Evolutionary conservation across 2,797 vertebrate species (phyloP).

Genomic region (Epinephelus coioides): DNA sequence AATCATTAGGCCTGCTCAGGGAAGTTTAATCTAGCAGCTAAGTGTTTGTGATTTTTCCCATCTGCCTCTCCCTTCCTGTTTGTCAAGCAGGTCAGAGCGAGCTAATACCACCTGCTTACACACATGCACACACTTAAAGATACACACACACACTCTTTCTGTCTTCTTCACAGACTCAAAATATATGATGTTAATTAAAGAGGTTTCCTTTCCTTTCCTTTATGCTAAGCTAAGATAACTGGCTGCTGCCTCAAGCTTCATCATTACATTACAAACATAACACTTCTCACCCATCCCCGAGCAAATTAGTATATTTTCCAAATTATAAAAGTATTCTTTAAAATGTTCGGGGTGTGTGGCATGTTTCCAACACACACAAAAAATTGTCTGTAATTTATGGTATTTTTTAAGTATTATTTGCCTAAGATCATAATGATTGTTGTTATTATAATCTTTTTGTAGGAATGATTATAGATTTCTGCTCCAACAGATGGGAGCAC

Average conservation of each 20-base stretch:
- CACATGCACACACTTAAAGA: background rate
- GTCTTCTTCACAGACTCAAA: background rate
- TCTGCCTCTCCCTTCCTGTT: conserved; percentile 49
- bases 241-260: too few species aligned
- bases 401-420: background rate
- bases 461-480: too few species aligned
- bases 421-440: background rate
- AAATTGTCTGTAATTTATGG: background rate
- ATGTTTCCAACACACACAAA: background rate
- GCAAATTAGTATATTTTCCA: too few species aligned
- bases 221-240: too few species aligned
- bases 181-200: background rate
- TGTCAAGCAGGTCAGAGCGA: conserved; percentile 47
- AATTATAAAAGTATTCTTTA: background rate
- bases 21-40: conserved; percentile 64
- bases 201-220: too few species aligned
- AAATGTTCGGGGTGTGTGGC: background rate
- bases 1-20: conserved; percentile 63
- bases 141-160: background rate
- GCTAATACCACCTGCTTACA: conserved; percentile 34
- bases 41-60: conserved; percentile 66
- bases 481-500: background rate
- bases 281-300: too few species aligned
- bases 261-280: too few species aligned
- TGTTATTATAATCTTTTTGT: background rate